Evolutionary conservation across 2,113 vertebrate genomes (phyloP).

Genomic region (Melanerpes formicivorus): DNA sequence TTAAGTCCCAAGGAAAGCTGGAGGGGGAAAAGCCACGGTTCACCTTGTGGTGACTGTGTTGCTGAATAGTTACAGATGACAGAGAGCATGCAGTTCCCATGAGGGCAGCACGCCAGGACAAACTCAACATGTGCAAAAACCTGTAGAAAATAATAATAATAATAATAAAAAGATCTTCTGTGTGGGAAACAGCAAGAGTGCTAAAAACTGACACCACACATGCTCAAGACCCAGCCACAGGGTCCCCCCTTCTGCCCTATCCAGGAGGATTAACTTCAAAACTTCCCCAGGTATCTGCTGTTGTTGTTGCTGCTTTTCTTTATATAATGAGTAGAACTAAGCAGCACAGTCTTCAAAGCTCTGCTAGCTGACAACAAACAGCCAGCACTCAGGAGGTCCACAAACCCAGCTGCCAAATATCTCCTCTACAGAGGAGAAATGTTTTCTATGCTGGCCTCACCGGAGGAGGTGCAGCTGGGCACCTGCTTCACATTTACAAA

Average conservation of each 20-base stretch:
- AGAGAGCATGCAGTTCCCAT: rapidly evolving
- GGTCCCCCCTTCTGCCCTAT: neutral
- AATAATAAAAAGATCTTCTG: too few relatives aligned
- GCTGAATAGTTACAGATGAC: neutral
- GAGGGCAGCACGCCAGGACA: neutral
- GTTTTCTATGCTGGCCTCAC: neutral
- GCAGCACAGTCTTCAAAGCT: neutral
- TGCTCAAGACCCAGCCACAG: neutral
- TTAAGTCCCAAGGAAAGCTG: neutral
- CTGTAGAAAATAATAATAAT: neutral
- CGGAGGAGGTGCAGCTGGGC: neutral
- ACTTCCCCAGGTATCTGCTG: neutral
- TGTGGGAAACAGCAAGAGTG: neutral
- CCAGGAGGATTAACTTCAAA: neutral
- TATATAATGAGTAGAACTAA: neutral
- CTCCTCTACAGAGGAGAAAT: neutral
- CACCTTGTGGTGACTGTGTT: neutral
- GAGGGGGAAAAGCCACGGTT: neutral
- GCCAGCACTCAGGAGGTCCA: neutral
- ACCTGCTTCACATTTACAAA: neutral
- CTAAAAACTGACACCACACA: neutral
- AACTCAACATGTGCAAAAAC: neutral
- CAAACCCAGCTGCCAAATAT: neutral
- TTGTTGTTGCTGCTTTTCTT: neutral
- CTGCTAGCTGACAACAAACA: neutral